Percentiles rank a stretch among this genome's conserved stretches.
phyloP scores from a whole-genome alignment of 2,888 invertebrate species.

The Enchytraeus crypticus region DNA sequence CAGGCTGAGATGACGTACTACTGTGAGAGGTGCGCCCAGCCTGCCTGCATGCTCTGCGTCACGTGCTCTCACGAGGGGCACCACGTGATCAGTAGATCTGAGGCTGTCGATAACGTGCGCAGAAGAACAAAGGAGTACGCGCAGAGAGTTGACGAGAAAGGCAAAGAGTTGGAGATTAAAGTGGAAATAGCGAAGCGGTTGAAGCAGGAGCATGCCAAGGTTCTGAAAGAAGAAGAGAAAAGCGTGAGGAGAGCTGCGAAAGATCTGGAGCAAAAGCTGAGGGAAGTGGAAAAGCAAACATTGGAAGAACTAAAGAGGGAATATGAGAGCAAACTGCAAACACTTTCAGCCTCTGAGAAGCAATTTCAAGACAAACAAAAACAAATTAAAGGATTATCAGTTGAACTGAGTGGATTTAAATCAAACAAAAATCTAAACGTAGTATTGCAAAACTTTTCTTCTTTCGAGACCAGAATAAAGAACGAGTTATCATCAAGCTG shows the following conservation, averaged over 20 bases:
- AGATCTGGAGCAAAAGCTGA: neutral
- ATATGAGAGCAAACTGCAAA: slow-evolving; percentile 1
- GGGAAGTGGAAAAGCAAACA: neutral
- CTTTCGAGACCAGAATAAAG: too few relatives aligned
- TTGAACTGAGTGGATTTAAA: too few relatives aligned
- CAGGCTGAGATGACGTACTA: slow-evolving; percentile 14
- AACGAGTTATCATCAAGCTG: too few relatives aligned
- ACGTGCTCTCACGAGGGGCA: slow-evolving; percentile 13
- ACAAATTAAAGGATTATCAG: too few relatives aligned
- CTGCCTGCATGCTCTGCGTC: slow-evolving; percentile 19
- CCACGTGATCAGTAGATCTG: neutral
- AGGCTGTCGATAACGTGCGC: neutral
- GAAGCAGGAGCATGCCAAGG: neutral
- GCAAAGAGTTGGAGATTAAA: neutral
- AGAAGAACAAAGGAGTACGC: neutral
- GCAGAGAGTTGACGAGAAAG: neutral
- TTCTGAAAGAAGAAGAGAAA: neutral
- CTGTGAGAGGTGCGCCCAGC: slow-evolving; percentile 11
- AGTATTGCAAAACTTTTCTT: too few relatives aligned
- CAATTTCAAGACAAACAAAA: too few relatives aligned
- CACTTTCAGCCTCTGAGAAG: too few relatives aligned
- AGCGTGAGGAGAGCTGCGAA: neutral
- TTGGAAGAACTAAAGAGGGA: neutral
- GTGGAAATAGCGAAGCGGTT: neutral
- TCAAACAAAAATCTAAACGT: too few relatives aligned